Evolutionary conservation across 2,797 vertebrate species (phyloP).

Genomic region (Okamejei kenojei): DNA sequence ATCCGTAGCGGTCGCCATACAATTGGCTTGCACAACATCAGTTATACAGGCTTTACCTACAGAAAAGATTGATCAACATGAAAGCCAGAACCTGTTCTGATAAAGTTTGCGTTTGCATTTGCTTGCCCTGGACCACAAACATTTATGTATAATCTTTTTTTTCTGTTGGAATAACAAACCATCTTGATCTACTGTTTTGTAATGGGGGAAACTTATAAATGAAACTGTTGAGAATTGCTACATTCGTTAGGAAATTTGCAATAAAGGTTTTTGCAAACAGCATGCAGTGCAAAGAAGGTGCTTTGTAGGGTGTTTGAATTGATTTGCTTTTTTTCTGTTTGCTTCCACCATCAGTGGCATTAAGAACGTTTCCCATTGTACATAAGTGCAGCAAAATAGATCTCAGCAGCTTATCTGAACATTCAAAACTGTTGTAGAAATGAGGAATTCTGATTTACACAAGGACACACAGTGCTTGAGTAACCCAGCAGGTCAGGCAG

Average conservation of each 20-base stretch:
- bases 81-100: background rate
- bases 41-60: background rate
- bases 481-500: no score
- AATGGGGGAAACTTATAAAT: constrained; percentile 35
- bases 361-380: background rate
- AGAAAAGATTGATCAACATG: constrained; percentile 10
- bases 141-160: constrained; percentile 35
- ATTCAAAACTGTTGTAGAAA: background rate
- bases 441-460: no score
- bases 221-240: constrained; percentile 35
- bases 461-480: no score
- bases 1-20: background rate
- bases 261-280: constrained; percentile 34
- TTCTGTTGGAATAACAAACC: constrained; percentile 35
- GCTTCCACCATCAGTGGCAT: background rate
- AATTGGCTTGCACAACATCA: background rate
- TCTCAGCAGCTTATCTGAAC: background rate
- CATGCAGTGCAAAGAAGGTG: background rate
- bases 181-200: constrained; percentile 36
- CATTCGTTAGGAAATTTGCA: constrained; percentile 37
- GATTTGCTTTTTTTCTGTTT: background rate
- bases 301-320: background rate
- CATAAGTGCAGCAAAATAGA: background rate
- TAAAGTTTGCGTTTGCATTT: constrained; percentile 19
- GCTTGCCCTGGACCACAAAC: constrained; percentile 28